Evolutionary conservation across 2,113 vertebrate genomes (phyloP).

Genomic region (Ictidomys tridecemlineatus): DNA sequence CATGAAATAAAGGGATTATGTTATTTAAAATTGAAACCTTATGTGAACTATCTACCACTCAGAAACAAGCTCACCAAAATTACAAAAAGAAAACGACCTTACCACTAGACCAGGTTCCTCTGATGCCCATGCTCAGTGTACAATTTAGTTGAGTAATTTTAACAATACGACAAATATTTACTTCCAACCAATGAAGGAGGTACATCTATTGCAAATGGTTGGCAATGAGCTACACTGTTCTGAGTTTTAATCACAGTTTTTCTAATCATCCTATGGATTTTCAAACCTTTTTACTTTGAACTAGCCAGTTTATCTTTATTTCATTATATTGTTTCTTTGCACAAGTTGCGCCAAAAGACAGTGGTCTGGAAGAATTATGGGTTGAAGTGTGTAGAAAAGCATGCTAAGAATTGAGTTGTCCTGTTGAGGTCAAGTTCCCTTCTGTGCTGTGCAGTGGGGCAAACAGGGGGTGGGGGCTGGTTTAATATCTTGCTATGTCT

Average conservation of each 20-base stretch:
- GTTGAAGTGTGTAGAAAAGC: conserved; percentile 46
- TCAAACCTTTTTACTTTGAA: conserved; percentile 44
- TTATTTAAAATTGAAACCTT: conserved; percentile 62
- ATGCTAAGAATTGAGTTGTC: conserved; percentile 51
- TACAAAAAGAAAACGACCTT: conserved; percentile 4
- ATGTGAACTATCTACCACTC: background rate
- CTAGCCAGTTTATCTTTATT: background rate
- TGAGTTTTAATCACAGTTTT: background rate
- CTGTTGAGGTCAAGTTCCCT: conserved; percentile 20
- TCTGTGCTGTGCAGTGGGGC: background rate
- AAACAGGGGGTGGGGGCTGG: background rate
- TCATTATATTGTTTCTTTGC: background rate
- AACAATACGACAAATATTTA: conserved; percentile 33
- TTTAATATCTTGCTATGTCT: background rate
- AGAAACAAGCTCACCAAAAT: conserved; percentile 53
- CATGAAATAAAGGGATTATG: background rate
- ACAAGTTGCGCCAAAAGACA: conserved; percentile 27
- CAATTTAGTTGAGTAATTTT: conserved; percentile 22
- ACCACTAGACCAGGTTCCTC: background rate
- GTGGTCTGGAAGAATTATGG: background rate
- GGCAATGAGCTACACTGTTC: background rate
- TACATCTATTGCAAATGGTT: background rate
- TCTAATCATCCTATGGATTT: background rate
- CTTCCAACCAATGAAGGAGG: conserved; percentile 9
- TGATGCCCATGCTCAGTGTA: background rate